Conservation (phyloP, 2,797 vertebrate genomes). For the Phataginus tetradactyla region DNA sequence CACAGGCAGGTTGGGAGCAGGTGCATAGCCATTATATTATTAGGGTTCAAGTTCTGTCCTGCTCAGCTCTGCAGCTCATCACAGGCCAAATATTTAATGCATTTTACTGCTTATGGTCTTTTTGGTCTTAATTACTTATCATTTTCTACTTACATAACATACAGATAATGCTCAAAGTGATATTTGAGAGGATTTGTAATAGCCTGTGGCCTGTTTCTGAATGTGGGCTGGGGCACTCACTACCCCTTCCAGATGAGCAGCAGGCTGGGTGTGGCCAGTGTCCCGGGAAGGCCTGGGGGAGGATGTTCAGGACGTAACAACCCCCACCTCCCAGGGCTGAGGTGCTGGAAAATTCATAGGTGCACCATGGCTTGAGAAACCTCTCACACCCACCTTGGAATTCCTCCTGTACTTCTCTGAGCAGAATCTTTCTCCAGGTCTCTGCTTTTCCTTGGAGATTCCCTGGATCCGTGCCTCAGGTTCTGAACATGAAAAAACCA, state of each 20-base stretch:
- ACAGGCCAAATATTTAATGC: background rate
- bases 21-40: background rate
- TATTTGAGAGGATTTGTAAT: background rate
- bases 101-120: background rate
- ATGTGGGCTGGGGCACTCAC: accelerated
- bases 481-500: background rate
- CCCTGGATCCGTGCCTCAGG: background rate
- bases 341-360: background rate
- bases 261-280: background rate
- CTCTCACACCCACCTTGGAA: background rate
- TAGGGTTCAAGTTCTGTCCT: background rate
- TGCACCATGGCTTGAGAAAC: background rate
- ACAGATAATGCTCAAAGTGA: background rate
- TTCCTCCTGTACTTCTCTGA: background rate
- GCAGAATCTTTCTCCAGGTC: background rate
- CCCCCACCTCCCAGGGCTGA: accelerated
- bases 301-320: background rate
- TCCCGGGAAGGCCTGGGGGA: background rate
- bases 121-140: background rate
- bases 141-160: background rate
- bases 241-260: too few relatives aligned
- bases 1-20: too few relatives aligned
- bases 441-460: background rate
- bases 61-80: background rate
- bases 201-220: background rate